These are phyloP conservation scores for Isurus oxyrinchus DNA, from an alignment of 2,113 vertebrate genomes.

Conservation along the genomic window DNA sequence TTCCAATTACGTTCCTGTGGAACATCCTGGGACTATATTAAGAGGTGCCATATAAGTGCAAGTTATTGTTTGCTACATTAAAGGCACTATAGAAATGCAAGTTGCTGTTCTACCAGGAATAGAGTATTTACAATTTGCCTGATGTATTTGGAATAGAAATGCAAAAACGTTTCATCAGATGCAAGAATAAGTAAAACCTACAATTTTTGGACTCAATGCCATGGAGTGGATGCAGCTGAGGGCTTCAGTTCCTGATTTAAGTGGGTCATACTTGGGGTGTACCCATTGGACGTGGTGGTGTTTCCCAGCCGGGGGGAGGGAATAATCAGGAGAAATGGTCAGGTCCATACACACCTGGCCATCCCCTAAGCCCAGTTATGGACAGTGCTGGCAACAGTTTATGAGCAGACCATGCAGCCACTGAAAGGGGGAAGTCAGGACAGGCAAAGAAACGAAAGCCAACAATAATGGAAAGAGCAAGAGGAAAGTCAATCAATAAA, in stretches of 20 bases:
- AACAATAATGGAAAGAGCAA: neutral
- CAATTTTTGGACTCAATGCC: neutral
- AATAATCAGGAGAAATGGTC: neutral
- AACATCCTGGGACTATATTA: neutral
- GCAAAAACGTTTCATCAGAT: neutral
- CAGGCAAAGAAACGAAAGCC: neutral
- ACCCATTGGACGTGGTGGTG: neutral
- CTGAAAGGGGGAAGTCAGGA: neutral
- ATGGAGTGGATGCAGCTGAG: neutral
- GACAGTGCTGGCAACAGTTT: neutral
- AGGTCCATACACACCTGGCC: neutral
- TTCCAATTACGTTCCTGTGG: neutral
- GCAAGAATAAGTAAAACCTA: neutral
- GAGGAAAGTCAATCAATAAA: neutral
- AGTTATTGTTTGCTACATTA: neutral
- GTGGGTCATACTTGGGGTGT: neutral
- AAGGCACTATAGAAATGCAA: neutral
- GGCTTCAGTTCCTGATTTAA: neutral
- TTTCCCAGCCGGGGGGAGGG: neutral
- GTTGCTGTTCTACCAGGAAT: neutral
- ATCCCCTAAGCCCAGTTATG: neutral
- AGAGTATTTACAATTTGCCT: neutral
- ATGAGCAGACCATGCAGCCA: neutral
- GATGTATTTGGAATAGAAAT: neutral
- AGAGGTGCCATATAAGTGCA: neutral